phyloP scores from a whole-genome alignment of 2,113 vertebrate species.

The Riparia riparia region DNA sequence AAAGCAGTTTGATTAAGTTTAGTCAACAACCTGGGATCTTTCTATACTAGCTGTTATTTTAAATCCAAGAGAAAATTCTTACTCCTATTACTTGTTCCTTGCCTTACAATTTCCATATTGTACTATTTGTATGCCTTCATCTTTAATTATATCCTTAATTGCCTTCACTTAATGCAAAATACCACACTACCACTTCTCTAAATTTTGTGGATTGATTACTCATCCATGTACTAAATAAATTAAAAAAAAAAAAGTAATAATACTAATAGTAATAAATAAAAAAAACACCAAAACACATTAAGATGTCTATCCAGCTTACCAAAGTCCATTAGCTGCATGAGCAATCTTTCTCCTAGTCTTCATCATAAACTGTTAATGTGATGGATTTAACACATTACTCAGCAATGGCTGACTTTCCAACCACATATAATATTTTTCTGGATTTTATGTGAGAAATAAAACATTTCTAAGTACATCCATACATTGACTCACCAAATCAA shows the following conservation, averaged over 20 bases:
- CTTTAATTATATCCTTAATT: not conserved
- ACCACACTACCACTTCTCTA: not conserved
- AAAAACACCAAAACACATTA: not conserved
- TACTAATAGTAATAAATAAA: too few relatives aligned
- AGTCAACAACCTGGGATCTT: not conserved
- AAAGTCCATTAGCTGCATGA: not conserved
- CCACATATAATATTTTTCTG: not conserved
- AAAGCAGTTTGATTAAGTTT: not conserved
- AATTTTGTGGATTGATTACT: not conserved
- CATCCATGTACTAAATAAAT: not conserved
- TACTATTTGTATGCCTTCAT: not conserved
- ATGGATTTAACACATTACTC: not conserved
- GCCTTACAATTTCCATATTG: not conserved
- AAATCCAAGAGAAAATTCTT: not conserved
- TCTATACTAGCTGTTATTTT: not conserved
- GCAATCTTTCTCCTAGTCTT: not conserved
- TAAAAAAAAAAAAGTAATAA: not conserved
- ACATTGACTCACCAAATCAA: not conserved
- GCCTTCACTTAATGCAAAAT: not conserved
- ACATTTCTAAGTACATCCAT: not conserved
- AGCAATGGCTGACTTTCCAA: not conserved
- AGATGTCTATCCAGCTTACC: not conserved
- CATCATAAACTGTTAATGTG: rapidly evolving
- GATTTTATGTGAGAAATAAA: not conserved
- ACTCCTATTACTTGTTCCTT: not conserved